These are phyloP conservation scores for Orcinus orca DNA, from an alignment of 2,113 vertebrate genomes.

Conservation along the genomic window DNA sequence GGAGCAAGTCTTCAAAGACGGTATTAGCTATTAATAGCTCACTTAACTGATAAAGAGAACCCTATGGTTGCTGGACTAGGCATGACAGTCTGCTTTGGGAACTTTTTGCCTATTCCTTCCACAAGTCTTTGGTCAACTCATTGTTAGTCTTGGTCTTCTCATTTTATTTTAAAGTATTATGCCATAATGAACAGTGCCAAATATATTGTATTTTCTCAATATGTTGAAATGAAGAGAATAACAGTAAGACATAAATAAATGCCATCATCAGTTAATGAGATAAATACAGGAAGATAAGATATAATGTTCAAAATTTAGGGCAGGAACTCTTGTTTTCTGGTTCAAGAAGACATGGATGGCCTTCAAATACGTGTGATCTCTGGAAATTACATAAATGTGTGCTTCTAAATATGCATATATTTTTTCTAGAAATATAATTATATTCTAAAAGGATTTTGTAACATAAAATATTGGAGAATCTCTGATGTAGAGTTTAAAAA, in stretches of 20 bases:
- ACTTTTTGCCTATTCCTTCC: neutral
- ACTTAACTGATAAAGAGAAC: neutral
- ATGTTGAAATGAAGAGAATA: neutral
- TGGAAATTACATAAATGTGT: neutral
- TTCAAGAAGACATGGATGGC: neutral
- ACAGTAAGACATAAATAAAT: neutral
- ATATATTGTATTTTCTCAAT: neutral
- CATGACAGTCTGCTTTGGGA: neutral
- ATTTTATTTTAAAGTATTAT: neutral
- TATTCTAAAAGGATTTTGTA: neutral
- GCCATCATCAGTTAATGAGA: neutral
- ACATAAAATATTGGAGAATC: neutral
- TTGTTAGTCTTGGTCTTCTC: neutral
- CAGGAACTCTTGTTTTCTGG: neutral
- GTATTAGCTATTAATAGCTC: neutral
- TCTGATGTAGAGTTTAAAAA: neutral
- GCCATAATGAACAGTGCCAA: neutral
- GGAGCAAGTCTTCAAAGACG: neutral
- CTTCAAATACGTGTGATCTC: neutral
- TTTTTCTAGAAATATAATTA: neutral
- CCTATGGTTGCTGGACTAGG: neutral
- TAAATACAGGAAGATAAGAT: neutral
- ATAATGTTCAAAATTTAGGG: neutral
- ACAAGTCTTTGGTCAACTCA: neutral
- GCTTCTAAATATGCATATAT: neutral